phyloP scores from a whole-genome alignment of 2,797 vertebrate genomes.

The Tapirus indicus region DNA sequence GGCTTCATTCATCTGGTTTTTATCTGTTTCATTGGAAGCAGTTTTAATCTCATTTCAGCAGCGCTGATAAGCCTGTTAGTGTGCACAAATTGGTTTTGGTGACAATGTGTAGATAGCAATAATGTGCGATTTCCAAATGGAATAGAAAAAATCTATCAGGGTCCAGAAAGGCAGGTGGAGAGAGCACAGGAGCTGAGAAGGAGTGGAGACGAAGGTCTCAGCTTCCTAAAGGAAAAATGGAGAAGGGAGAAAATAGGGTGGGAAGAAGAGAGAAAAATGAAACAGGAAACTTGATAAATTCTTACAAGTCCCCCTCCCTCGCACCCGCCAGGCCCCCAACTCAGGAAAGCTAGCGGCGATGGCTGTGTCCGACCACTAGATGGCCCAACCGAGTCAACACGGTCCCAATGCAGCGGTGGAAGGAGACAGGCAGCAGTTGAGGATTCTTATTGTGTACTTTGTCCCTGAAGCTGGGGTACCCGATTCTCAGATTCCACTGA shows the following conservation, averaged over 20 bases:
- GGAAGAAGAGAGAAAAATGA: neutral
- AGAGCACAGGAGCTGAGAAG: neutral
- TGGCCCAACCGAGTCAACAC: constrained; percentile 77
- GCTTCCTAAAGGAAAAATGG: constrained; percentile 53
- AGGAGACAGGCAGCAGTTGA: neutral
- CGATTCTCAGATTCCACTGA: neutral
- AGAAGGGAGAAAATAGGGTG: constrained; percentile 42
- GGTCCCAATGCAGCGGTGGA: neutral
- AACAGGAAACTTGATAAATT: constrained; percentile 1
- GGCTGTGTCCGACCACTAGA: constrained; percentile 54
- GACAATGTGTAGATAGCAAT: constrained; percentile 78
- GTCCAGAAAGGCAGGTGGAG: constrained; percentile 62
- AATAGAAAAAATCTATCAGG: constrained; percentile 62
- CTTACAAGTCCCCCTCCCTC: accelerated
- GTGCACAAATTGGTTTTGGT: constrained; percentile 81
- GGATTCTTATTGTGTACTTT: neutral
- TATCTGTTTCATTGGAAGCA: constrained; percentile 77
- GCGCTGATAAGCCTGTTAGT: constrained; percentile 77
- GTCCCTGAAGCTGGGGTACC: neutral
- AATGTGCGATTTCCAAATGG: constrained; percentile 66
- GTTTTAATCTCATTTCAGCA: constrained; percentile 81
- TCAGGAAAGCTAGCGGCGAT: neutral
- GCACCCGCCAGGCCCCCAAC: accelerated
- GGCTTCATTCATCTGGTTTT: constrained; percentile 74
- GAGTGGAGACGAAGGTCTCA: neutral